Evolutionary conservation across 2,888 invertebrate genomes (phyloP).

Genomic region (Pterobdella sp.): DNA sequence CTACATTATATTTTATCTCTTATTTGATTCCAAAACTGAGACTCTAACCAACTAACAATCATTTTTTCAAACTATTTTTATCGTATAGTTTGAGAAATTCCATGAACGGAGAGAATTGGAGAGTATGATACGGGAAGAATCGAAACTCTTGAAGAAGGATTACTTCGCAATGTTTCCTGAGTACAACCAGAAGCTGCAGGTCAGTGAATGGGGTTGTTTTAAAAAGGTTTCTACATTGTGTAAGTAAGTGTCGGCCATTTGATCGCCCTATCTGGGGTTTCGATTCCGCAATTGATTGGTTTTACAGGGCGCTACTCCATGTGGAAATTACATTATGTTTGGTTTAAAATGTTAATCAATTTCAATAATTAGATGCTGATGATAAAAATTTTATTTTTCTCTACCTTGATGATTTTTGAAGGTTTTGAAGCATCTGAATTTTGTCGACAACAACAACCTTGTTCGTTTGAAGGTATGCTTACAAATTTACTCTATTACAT

Average conservation of each 20-base stretch:
- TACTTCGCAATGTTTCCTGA: conserved; percentile 80
- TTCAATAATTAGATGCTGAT: neutral
- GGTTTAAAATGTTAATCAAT: neutral
- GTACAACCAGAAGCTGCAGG: conserved; percentile 62
- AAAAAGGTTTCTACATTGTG: no score
- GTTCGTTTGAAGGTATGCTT: neutral
- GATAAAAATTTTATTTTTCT: neutral
- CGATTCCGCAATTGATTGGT: no score
- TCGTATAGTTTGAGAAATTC: conserved; percentile 64
- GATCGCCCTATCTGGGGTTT: no score
- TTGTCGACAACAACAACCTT: conserved; percentile 65
- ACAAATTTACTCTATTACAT: no score
- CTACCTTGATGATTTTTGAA: conserved; percentile 33
- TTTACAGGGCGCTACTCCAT: no score
- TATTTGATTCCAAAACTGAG: neutral
- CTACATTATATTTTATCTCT: no score
- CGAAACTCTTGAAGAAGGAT: conserved; percentile 71
- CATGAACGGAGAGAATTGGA: conserved; percentile 54
- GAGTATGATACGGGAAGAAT: conserved; percentile 63
- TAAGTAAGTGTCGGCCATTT: no score
- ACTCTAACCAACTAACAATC: neutral
- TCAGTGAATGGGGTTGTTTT: conserved; percentile 35
- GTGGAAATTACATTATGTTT: neutral
- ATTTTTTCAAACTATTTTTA: neutral
- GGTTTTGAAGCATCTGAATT: conserved; percentile 65